Percentiles rank a stretch among this genome's conserved stretches.
These are phyloP conservation scores for Podarcis cretensis DNA, from an alignment of 2,113 vertebrate species.

Conservation along the genomic window DNA sequence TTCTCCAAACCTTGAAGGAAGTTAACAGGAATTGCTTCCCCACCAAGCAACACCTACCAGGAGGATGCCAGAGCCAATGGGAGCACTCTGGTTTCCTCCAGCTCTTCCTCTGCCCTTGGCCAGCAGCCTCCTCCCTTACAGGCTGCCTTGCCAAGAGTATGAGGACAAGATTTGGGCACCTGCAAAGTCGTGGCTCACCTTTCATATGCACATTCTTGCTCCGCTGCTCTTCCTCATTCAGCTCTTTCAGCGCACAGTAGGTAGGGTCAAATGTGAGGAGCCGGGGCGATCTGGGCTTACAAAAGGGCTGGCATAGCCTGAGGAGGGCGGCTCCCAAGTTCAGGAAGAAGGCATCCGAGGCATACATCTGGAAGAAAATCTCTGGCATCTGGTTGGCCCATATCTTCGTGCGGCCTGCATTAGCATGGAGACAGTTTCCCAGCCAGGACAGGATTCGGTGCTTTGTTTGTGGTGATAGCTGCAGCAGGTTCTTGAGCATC, in stretches of 20 bases:
- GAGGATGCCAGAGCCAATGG: background rate
- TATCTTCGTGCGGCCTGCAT: constrained; percentile 92
- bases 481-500: constrained; percentile 93
- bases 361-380: constrained; percentile 96
- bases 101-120: no score
- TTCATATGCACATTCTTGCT: constrained; percentile 91
- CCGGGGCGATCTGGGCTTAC: constrained; percentile 87
- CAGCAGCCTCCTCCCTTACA: background rate
- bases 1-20: constrained; percentile 89
- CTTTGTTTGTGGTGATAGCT: constrained; percentile 90
- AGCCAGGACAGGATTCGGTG: constrained; percentile 95
- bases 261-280: constrained; percentile 96
- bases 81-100: no score
- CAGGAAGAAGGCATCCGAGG: constrained; percentile 95
- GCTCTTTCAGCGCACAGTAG: constrained; percentile 92
- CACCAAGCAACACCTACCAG: background rate
- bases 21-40: constrained; percentile 3
- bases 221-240: constrained; percentile 92
- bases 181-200: constrained; percentile 68
- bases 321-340: constrained; percentile 93
- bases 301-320: constrained; percentile 98
- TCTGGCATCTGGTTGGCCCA: constrained; percentile 99
- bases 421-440: constrained; percentile 93
- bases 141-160: background rate
- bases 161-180: background rate